Evolutionary conservation across 2,113 vertebrate species (phyloP), one percentile per base, ranked within the genome.

Genomic region (Taurulus bubalis): DNA sequence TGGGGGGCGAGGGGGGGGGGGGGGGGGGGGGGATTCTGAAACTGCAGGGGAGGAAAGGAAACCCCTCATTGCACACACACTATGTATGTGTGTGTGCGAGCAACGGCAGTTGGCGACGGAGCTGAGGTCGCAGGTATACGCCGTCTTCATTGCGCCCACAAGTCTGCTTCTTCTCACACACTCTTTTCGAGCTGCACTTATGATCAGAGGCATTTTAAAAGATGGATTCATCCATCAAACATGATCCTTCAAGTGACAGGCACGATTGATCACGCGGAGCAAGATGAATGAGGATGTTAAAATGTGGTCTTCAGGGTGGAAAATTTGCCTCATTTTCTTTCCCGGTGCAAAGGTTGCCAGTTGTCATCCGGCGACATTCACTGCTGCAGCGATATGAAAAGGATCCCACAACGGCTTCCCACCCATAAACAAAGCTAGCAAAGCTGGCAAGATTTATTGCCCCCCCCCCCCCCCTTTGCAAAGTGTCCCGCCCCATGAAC

Each of bases 111-210:
- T 59, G 55, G 75, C 62, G 66, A 63, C 26, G 15, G 55, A 30
- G 67, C 12, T 65, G 73, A 80, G 74, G 73, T 85, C 51, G 49
- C 55, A 42, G 20, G 47, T 80, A 11, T 11, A 76, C 58, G 5
- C 83, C 82, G 77, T 89, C 88, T 81, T 62, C 18, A 30, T 71
- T 1, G 36, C 83, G 2, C 92, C 86, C 81, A 92, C 90, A 34
- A 75, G 26, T 28, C 38, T 70, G 75, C 65, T 28, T 32, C 30
- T 2, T 70, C 47, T 58, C 42, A 45, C 14, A 34, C 42, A 34
- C 7, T 67, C 55, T 64, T 32, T 40, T 67, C 62, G 58, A 0
- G 3, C 56, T 38, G 12, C 53, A 24, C 30, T 56, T 55, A 36
- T 9, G 49, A 64, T 56, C 38, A 0, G 56, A 62, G 66, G 0